phyloP scores from a whole-genome alignment of 2,797 vertebrate genomes.

The Paratrypauchen microcephalus region DNA sequence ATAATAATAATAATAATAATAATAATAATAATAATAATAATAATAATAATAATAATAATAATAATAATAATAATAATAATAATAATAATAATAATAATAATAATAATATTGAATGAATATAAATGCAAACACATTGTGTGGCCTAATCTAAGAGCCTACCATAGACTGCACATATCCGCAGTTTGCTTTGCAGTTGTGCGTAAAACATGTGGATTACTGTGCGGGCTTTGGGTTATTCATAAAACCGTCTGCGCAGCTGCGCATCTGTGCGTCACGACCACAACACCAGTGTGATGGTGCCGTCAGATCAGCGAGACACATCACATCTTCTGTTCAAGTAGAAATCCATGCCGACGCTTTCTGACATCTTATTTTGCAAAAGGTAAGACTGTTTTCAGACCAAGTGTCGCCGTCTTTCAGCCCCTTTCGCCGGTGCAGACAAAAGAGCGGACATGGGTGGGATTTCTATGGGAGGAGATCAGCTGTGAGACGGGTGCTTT shows the following conservation, averaged over 20 bases:
- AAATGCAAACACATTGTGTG: too few relatives aligned
- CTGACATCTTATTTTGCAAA: background rate
- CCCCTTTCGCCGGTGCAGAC: conserved; percentile 50
- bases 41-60: too few relatives aligned
- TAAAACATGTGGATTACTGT: conserved; percentile 31
- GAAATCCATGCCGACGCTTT: background rate
- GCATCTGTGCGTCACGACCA: conserved; percentile 66
- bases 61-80: too few relatives aligned
- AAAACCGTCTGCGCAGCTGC: conserved; percentile 52
- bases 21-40: too few relatives aligned
- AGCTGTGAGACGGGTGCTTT: conserved; percentile 60
- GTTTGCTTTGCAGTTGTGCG: background rate
- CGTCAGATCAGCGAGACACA: conserved; percentile 1
- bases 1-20: too few relatives aligned
- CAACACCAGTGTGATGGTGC: conserved; percentile 18
- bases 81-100: too few relatives aligned
- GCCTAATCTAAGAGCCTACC: too few relatives aligned
- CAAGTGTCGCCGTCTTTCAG: background rate
- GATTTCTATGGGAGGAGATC: conserved; percentile 76
- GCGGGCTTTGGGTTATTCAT: conserved; percentile 63
- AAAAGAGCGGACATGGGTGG: conserved; percentile 75
- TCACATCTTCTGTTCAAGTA: background rate
- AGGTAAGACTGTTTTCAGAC: conserved; percentile 55
- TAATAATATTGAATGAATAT: too few relatives aligned
- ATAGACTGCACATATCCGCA: background rate